phyloP scores from a whole-genome alignment of 2,888 invertebrate genomes.

The Mythimna loreyi region DNA sequence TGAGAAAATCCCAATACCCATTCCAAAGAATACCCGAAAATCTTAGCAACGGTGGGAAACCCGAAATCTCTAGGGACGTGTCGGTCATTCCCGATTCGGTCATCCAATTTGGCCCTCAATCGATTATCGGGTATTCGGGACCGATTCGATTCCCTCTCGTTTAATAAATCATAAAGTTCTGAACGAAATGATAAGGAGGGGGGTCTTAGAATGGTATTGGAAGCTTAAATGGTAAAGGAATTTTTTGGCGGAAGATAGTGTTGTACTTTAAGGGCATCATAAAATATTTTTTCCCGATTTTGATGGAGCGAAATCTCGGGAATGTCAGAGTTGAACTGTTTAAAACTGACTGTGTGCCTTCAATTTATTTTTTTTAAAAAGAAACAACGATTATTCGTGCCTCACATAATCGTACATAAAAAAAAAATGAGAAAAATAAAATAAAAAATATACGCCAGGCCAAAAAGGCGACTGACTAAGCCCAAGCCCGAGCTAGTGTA shows the following conservation, averaged over 20 bases:
- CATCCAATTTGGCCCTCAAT: conserved; percentile 49
- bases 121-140: conserved; percentile 45
- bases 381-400: no score
- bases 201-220: conserved; percentile 18
- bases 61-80: conserved; percentile 46
- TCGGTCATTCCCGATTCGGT: conserved; percentile 41
- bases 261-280: background rate
- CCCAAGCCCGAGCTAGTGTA: no score
- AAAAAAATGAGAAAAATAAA: no score
- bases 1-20: conserved; percentile 38
- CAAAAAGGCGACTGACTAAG: no score
- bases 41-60: conserved; percentile 40
- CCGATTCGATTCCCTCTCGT: conserved; percentile 23
- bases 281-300: no score
- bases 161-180: conserved; percentile 51
- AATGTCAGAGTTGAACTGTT: no score
- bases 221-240: conserved; percentile 21
- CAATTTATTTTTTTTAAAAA: no score
- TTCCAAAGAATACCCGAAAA: conserved; percentile 51
- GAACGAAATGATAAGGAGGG: conserved; percentile 28
- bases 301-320: no score
- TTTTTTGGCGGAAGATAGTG: background rate
- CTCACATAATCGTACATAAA: no score
- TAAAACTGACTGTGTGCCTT: no score
- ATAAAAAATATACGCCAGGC: no score